Percentiles rank a stretch among this genome's conserved stretches.
These are phyloP conservation scores for Olivierus martensii DNA, from an alignment of 1,140 invertebrate genomes.

Conservation along the genomic window DNA sequence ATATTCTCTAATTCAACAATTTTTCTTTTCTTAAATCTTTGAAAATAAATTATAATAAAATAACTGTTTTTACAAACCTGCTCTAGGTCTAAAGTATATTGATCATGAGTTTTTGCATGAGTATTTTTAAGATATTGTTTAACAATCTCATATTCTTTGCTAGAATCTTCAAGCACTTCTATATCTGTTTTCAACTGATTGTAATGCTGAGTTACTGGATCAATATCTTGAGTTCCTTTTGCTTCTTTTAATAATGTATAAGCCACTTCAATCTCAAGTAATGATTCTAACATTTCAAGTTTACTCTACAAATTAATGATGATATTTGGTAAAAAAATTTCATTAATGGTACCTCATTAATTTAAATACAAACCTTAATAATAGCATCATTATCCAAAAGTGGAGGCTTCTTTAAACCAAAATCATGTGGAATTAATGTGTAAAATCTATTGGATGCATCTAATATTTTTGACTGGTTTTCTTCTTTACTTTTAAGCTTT, in stretches of 20 bases:
- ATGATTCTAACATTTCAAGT: conserved; percentile 76
- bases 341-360: no score
- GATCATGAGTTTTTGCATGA: conserved; percentile 66
- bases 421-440: conserved; percentile 87
- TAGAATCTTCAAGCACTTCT: conserved; percentile 48
- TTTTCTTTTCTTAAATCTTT: no score
- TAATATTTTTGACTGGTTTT: conserved; percentile 45
- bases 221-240: conserved; percentile 28
- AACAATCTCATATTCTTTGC: conserved; percentile 60
- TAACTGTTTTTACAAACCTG: conserved; percentile 35
- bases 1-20: neutral
- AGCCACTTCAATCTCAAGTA: conserved; percentile 89
- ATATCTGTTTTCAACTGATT: conserved; percentile 76
- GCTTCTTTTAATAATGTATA: conserved; percentile 61
- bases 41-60: no score
- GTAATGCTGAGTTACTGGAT: conserved; percentile 77
- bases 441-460: conserved; percentile 86
- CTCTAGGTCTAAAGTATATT: conserved; percentile 58
- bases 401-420: conserved; percentile 69
- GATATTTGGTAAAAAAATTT: no score
- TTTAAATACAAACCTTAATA: conserved; percentile 43
- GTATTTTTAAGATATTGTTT: conserved; percentile 69
- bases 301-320: conserved; percentile 49
- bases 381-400: conserved; percentile 58
- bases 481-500: conserved; percentile 28